Percentiles rank a stretch among this genome's conserved stretches.
Conservation (phyloP, 2,888 invertebrate species). For the Leptinotarsa peninsularis region DNA sequence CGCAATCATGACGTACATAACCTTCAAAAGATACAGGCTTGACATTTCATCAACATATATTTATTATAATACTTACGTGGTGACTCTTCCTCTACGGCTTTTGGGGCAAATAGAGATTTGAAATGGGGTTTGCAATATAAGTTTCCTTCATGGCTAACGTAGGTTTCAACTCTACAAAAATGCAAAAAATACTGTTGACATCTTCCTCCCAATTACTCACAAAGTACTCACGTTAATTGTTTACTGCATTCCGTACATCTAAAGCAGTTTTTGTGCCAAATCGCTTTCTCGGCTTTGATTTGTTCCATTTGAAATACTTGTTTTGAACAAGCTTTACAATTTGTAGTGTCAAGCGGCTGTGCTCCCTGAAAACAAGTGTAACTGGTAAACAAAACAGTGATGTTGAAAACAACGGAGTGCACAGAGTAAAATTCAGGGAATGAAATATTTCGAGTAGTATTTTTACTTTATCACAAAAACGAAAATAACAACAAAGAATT, state of each 20-base stretch:
- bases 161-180: slow-evolving; percentile 85
- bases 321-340: slow-evolving; percentile 87
- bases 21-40: no score
- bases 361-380: slow-evolving; percentile 62
- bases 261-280: slow-evolving; percentile 97
- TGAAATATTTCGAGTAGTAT: no score
- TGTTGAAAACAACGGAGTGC: background rate
- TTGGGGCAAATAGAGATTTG: slow-evolving; percentile 91
- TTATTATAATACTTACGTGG: slow-evolving; percentile 70
- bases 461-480: no score
- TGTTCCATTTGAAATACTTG: slow-evolving; percentile 97
- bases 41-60: no score
- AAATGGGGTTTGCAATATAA: slow-evolving; percentile 95
- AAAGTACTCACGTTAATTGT: slow-evolving; percentile 82
- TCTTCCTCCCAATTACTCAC: background rate
- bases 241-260: slow-evolving; percentile 93
- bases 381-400: background rate
- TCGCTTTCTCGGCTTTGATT: slow-evolving; percentile 88
- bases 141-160: slow-evolving; percentile 90
- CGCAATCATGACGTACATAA: no score
- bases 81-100: slow-evolving; percentile 81
- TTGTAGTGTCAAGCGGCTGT: slow-evolving; percentile 69
- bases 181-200: slow-evolving; percentile 8
- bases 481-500: no score
- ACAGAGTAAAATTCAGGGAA: no score